Evolutionary conservation across 2,113 vertebrate species (phyloP).

Genomic region (Emydocephalus ijimae): DNA sequence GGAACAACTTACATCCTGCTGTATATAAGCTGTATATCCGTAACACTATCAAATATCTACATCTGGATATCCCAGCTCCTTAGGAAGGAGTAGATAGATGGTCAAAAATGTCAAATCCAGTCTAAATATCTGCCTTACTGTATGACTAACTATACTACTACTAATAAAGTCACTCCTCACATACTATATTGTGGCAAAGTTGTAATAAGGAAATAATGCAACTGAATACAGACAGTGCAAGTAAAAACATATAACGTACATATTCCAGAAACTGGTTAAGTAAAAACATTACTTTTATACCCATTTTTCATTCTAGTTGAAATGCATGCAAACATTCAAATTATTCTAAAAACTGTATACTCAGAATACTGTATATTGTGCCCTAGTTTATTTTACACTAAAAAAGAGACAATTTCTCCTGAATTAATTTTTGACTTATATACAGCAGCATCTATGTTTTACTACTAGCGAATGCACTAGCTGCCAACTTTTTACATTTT

Average conservation of each 20-base stretch:
- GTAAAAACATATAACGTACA: background rate
- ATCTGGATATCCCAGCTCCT: background rate
- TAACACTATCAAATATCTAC: background rate
- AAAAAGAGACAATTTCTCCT: background rate
- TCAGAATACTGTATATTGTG: background rate
- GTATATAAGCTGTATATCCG: background rate
- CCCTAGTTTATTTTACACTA: background rate
- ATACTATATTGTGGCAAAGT: conserved; percentile 6
- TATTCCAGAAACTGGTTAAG: conserved; percentile 13
- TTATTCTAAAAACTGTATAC: background rate
- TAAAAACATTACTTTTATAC: background rate
- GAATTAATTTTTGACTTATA: background rate
- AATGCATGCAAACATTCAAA: background rate
- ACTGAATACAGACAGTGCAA: background rate
- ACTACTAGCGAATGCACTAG: background rate
- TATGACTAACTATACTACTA: background rate
- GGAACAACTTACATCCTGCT: background rate
- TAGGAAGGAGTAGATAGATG: background rate
- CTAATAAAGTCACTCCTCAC: background rate
- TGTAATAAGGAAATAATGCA: background rate
- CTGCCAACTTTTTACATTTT: background rate
- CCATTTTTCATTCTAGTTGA: background rate
- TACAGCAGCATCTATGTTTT: background rate
- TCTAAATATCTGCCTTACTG: background rate
- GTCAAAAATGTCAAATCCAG: background rate